Conservation (phyloP, 2,888 invertebrate species). For the Dusona sp. region DNA sequence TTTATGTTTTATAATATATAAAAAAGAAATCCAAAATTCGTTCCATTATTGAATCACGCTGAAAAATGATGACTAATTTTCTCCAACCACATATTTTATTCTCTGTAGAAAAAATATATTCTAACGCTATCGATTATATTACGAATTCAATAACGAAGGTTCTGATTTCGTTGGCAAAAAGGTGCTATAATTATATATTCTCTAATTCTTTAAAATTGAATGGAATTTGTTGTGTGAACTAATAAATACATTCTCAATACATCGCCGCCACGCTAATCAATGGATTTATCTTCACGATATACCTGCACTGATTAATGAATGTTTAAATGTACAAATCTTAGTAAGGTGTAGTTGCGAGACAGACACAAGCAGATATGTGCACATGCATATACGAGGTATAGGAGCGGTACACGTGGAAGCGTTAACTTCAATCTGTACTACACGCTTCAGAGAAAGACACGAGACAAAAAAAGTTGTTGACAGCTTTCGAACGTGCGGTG, state of each 20-base stretch:
- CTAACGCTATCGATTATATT: neutral
- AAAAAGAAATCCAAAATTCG: neutral
- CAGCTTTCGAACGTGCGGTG: conserved; percentile 80
- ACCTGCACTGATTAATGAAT: neutral
- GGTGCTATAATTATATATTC: neutral
- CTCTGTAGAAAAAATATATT: neutral
- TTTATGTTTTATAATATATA: neutral
- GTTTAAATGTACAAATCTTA: neutral
- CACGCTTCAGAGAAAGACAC: conserved; percentile 21
- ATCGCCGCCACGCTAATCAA: neutral
- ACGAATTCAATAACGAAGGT: neutral
- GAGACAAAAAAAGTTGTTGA: conserved; percentile 67
- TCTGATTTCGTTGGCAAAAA: neutral
- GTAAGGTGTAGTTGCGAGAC: neutral
- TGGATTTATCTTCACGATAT: neutral
- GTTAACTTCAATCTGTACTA: conserved; percentile 39
- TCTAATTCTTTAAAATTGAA: neutral
- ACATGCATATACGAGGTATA: neutral
- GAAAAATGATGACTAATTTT: neutral
- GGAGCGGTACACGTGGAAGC: conserved; percentile 30
- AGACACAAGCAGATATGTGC: neutral
- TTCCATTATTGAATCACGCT: neutral
- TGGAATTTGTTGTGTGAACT: neutral
- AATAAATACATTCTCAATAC: neutral
- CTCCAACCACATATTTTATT: neutral